Evolutionary conservation across 2,113 vertebrate genomes (phyloP).

Genomic region (Pomatostomus ruficeps): DNA sequence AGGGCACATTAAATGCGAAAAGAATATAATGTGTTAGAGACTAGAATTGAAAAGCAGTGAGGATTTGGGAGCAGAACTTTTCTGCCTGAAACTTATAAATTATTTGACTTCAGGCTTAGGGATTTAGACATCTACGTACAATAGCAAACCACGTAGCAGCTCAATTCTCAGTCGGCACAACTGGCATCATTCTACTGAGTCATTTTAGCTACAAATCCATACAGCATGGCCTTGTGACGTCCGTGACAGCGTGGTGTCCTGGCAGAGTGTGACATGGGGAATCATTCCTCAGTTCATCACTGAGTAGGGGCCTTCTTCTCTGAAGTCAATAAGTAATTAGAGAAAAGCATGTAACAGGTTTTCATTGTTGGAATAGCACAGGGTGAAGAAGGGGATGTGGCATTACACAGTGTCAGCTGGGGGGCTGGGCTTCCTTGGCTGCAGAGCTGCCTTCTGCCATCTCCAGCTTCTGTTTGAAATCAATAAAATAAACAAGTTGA

Average conservation of each 20-base stretch:
- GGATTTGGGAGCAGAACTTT: conserved; percentile 26
- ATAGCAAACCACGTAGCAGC: neutral
- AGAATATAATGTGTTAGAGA: neutral
- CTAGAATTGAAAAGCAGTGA: neutral
- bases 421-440: neutral
- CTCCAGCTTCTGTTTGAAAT: neutral
- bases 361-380: neutral
- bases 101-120: conserved; percentile 29
- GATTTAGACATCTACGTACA: conserved; percentile 15
- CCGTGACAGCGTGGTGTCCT: fast-evolving
- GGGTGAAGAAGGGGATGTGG: neutral
- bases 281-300: neutral
- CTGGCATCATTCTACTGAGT: neutral
- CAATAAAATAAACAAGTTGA: neutral
- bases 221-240: neutral
- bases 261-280: neutral
- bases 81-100: conserved; percentile 30
- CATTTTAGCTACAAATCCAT: neutral
- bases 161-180: neutral
- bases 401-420: fast-evolving
- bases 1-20: conserved; percentile 17
- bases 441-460: neutral
- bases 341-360: neutral
- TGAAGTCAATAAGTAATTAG: neutral
- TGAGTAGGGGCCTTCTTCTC: neutral